These are phyloP conservation scores for Drosophila sulfurigaster DNA, from an alignment of 1,140 invertebrate species.

Conservation along the genomic window DNA sequence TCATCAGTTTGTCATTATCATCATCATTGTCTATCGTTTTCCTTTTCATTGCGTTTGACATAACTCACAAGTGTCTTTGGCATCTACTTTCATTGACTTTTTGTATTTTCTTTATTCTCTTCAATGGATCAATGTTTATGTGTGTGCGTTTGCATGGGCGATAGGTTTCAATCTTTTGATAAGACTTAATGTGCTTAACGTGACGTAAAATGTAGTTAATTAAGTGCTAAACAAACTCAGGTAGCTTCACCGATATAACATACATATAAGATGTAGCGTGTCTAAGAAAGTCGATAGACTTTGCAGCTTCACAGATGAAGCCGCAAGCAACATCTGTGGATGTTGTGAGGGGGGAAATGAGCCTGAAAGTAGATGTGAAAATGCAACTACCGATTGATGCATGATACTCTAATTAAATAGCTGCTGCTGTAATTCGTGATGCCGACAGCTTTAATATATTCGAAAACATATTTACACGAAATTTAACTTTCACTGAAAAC, in stretches of 20 bases:
- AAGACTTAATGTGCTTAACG: slow-evolving; percentile 53
- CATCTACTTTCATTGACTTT: slow-evolving; percentile 34
- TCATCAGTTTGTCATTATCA: slow-evolving; percentile 21
- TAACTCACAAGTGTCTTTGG: slow-evolving; percentile 41
- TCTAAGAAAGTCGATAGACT: slow-evolving; percentile 11
- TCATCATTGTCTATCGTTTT: slow-evolving; percentile 40
- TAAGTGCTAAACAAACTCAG: slow-evolving; percentile 57
- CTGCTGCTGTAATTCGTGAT: slow-evolving; percentile 1
- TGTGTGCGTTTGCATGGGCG: slow-evolving; percentile 10
- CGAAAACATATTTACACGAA: neutral
- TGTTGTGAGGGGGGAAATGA: neutral
- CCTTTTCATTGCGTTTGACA: slow-evolving; percentile 51
- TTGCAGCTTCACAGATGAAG: neutral
- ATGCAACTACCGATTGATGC: slow-evolving; percentile 17
- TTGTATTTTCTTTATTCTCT: slow-evolving; percentile 35
- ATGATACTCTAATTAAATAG: slow-evolving; percentile 16
- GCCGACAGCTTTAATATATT: neutral
- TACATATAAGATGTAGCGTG: neutral
- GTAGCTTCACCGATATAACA: slow-evolving; percentile 7
- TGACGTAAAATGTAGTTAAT: slow-evolving; percentile 61
- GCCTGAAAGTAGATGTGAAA: slow-evolving; percentile 7
- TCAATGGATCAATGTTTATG: slow-evolving; percentile 22
- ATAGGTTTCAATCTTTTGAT: slow-evolving; percentile 55
- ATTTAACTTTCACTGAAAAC: slow-evolving; percentile 34
- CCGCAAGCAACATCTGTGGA: neutral